These are phyloP conservation scores for Melopsittacus undulatus DNA, from an alignment of 2,797 vertebrate genomes.

Conservation along the genomic window DNA sequence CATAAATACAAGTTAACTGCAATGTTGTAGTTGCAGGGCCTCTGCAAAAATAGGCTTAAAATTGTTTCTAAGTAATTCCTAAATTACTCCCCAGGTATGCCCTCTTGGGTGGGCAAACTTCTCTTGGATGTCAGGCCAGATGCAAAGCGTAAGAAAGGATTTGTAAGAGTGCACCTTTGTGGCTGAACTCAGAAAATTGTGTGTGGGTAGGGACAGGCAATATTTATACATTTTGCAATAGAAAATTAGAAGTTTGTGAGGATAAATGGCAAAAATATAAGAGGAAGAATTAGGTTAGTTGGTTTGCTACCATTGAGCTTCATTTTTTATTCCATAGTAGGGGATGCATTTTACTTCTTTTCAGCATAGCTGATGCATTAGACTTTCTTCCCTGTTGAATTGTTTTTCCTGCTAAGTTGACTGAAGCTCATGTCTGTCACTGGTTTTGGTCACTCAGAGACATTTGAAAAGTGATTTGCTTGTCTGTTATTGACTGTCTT, in stretches of 20 bases:
- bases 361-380: neutral
- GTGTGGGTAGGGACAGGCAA: neutral
- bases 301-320: neutral
- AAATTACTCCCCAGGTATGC: neutral
- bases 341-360: neutral
- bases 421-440: neutral
- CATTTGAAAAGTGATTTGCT: neutral
- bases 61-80: neutral
- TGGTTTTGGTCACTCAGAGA: neutral
- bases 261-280: neutral
- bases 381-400: neutral
- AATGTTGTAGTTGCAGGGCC: neutral
- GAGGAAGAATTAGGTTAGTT: neutral
- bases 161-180: neutral
- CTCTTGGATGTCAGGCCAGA: neutral
- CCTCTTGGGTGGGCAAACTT: neutral
- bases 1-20: neutral
- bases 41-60: neutral
- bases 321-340: neutral
- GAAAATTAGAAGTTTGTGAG: neutral
- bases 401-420: neutral
- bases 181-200: neutral
- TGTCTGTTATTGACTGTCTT: slow-evolving; percentile 10
- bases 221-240: neutral
- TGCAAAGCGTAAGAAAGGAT: neutral